A percentile compares a stretch with the other conserved stretches of the same genome.
Conservation (phyloP, 1,140 invertebrate genomes). For the Oppia nitens region DNA sequence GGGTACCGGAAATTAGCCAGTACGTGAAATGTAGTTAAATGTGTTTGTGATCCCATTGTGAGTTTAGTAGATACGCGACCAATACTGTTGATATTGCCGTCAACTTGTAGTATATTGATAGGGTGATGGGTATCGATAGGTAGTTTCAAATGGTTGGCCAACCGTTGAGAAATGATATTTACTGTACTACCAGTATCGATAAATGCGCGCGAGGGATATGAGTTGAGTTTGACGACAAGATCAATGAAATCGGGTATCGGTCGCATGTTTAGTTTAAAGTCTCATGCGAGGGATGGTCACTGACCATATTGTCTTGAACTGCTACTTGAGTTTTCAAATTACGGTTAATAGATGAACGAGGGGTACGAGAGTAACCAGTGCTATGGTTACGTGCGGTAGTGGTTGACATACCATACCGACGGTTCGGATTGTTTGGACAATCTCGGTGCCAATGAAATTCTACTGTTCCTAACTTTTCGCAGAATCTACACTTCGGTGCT, state of each 20-base stretch:
- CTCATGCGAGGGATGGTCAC: neutral
- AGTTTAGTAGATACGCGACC: neutral
- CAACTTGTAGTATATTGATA: neutral
- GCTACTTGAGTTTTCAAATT: neutral
- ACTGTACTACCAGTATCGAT: neutral
- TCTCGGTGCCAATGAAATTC: neutral
- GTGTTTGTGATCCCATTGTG: neutral
- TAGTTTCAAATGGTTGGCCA: neutral
- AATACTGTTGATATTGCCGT: neutral
- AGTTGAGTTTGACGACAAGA: neutral
- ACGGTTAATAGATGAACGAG: neutral
- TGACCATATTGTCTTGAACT: neutral
- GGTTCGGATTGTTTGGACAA: neutral
- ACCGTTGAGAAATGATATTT: neutral
- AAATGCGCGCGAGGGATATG: neutral
- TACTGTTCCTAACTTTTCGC: neutral
- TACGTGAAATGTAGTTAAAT: neutral
- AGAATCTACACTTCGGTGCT: neutral
- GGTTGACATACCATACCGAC: too few relatives aligned
- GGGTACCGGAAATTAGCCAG: neutral
- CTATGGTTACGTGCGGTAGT: too few relatives aligned
- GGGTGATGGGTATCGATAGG: neutral
- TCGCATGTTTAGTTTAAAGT: neutral
- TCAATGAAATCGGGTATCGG: neutral
- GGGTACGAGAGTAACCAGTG: neutral